Base-by-base conservation (phyloP, 2,797 vertebrate genomes). In the Poecilia wingei region DNA sequence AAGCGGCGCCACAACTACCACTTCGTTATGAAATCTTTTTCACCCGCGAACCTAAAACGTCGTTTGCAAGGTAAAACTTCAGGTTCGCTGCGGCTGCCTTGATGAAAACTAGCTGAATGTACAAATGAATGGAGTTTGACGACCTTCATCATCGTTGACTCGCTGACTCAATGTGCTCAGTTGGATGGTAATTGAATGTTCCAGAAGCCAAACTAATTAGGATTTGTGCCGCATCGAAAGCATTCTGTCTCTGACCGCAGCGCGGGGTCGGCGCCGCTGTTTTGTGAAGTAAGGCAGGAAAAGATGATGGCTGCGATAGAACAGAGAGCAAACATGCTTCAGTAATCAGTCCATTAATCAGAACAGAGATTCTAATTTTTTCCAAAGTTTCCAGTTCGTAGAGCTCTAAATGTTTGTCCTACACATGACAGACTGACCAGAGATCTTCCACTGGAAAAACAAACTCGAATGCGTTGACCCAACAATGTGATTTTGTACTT, bases 181-280 rank as follows among this genome's bases (percentile, higher is more conserved):
- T 14, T 10, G 53, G 71, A 41, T 31, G 1, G 31, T 76, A 71
- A 86, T 78, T 74, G 33, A 51, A 78, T 74, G 76, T 74, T 78
- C 59, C 69, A 49, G 73, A 36, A 7, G 2, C 51, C 0, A 28
- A 1, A 25, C 12, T 28, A 61, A 57, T 64, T 0, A 47, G 7
- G 49, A 41, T 39, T n/a, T 1, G 3, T 28, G 39, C 36, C 0
- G 22, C 7, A 47, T 41, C 6, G 31, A 74, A 51, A 41, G 25
- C n/a, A n/a, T 47, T 4, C 36, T 12, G 64, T 8, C 36, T 41
- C 18, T 28, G 55, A 70, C 72, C 9, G 16, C 8, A 0, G 51
- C 20, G 43, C 1, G 1, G 55, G 55, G 46, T 64, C 69, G 4
- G 0, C 0, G 49, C 33, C 39, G 31, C 31, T 25, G 2, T 55